Percentiles rank a stretch among this genome's conserved stretches.
Evolutionary conservation across 2,888 invertebrate species (phyloP).

Genomic region (Thereva unica): DNA sequence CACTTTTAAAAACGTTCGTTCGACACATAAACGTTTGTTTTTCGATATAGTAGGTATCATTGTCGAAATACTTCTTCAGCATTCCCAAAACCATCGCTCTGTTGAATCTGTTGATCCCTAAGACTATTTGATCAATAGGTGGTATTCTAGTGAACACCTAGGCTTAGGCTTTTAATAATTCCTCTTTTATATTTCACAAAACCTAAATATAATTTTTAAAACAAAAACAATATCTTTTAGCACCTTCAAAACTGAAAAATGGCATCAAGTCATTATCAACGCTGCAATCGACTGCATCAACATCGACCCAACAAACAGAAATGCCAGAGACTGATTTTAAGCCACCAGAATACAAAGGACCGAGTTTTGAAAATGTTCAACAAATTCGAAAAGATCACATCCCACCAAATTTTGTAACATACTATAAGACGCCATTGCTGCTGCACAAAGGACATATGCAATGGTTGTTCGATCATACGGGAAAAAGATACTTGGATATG

Average conservation of each 20-base stretch:
- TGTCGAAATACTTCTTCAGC: no score
- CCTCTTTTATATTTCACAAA: no score
- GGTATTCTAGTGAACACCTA: no score
- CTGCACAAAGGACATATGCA: conserved; percentile 88
- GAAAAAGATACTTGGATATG: conserved; percentile 89
- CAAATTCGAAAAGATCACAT: conserved; percentile 66
- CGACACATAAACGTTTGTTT: no score
- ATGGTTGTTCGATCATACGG: conserved; percentile 87
- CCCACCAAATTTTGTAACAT: conserved; percentile 68
- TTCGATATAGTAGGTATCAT: no score
- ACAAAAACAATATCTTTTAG: conserved; percentile 9
- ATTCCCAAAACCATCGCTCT: no score
- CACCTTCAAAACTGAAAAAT: conserved; percentile 23
- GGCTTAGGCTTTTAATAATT: no score
- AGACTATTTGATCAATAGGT: no score
- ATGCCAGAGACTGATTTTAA: conserved; percentile 50
- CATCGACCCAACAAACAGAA: conserved; percentile 45
- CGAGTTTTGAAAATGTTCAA: conserved; percentile 64
- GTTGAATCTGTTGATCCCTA: no score
- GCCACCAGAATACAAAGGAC: conserved; percentile 62
- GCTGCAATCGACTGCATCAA: conserved; percentile 43
- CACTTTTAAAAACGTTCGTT: no score
- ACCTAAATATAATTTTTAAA: no score
- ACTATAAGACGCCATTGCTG: conserved; percentile 82
- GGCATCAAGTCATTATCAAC: conserved; percentile 38